Evolutionary conservation across 2,888 invertebrate genomes (phyloP).

Genomic region (Dynastes hyllus): DNA sequence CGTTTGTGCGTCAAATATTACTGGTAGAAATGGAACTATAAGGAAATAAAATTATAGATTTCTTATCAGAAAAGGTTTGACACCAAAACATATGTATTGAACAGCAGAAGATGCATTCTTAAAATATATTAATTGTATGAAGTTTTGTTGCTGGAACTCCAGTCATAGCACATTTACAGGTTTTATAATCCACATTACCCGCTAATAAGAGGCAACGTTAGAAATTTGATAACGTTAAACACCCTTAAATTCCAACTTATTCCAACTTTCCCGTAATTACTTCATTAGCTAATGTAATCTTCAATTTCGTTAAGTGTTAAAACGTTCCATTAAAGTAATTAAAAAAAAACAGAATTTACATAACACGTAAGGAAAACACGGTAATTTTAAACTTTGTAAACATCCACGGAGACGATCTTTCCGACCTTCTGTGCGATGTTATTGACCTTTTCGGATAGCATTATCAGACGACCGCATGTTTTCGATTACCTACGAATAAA

Average conservation of each 20-base stretch:
- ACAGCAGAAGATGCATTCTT: too few species aligned
- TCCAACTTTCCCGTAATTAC: background rate
- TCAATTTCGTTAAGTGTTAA: constrained; percentile 9
- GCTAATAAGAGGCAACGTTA: too few species aligned
- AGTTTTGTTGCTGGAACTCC: too few species aligned
- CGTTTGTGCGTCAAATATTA: too few species aligned
- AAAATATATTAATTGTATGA: too few species aligned
- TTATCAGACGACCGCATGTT: constrained; percentile 11
- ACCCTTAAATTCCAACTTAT: constrained; percentile 7
- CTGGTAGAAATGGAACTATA: too few species aligned
- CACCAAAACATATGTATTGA: too few species aligned
- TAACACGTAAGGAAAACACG: constrained; percentile 4
- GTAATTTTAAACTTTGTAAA: background rate
- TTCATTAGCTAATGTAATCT: constrained; percentile 5
- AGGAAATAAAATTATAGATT: too few species aligned
- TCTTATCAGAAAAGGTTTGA: too few species aligned
- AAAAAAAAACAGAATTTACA: constrained; percentile 15
- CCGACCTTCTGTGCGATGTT: background rate
- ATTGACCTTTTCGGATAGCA: background rate
- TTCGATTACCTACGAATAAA: background rate
- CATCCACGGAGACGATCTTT: background rate
- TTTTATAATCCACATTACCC: too few species aligned
- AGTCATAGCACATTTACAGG: too few species aligned
- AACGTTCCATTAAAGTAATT: constrained; percentile 19
- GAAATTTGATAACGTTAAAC: too few species aligned